A percentile compares a stretch with the other conserved stretches of the same genome.
Conservation (phyloP, 1,140 invertebrate genomes). For the Lordiphosa collinella region DNA sequence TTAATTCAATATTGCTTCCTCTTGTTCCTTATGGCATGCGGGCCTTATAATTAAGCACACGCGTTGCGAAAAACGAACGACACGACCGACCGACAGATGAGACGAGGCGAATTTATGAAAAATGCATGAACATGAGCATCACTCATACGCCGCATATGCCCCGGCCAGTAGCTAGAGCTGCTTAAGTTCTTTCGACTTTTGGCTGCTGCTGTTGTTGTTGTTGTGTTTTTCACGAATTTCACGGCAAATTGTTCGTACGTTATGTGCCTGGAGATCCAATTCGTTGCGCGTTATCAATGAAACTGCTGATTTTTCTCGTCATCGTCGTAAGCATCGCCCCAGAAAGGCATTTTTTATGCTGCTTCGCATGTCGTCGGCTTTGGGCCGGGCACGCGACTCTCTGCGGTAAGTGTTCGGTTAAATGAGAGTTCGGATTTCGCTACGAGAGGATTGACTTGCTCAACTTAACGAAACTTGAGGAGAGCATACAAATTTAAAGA, state of each 20-base stretch:
- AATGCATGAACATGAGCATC: conserved; percentile 20
- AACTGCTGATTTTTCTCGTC: conserved; percentile 74
- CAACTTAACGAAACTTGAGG: too few relatives aligned
- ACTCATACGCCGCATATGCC: conserved; percentile 16
- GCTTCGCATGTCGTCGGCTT: conserved; percentile 1
- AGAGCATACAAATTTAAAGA: too few relatives aligned
- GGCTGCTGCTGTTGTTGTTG: conserved; percentile 10
- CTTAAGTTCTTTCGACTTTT: neutral
- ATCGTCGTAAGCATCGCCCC: conserved; percentile 66
- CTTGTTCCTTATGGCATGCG: conserved; percentile 5
- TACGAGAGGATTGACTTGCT: too few relatives aligned
- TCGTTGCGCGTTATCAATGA: conserved; percentile 72
- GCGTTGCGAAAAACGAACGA: conserved; percentile 23
- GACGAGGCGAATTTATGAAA: conserved; percentile 24
- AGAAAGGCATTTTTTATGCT: conserved; percentile 35
- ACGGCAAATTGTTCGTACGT: conserved; percentile 24
- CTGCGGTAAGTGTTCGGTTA: conserved; percentile 4
- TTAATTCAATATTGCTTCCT: conserved; percentile 28
- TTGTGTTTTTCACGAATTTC: conserved; percentile 9
- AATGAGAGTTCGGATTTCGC: neutral
- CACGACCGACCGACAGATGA: neutral
- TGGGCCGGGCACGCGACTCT: conserved; percentile 7
- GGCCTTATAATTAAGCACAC: conserved; percentile 45
- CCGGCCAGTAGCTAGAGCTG: neutral
- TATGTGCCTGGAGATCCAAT: conserved; percentile 55